Base-by-base conservation (phyloP, 2,888 invertebrate genomes). In the Cheilosia soror region DNA sequence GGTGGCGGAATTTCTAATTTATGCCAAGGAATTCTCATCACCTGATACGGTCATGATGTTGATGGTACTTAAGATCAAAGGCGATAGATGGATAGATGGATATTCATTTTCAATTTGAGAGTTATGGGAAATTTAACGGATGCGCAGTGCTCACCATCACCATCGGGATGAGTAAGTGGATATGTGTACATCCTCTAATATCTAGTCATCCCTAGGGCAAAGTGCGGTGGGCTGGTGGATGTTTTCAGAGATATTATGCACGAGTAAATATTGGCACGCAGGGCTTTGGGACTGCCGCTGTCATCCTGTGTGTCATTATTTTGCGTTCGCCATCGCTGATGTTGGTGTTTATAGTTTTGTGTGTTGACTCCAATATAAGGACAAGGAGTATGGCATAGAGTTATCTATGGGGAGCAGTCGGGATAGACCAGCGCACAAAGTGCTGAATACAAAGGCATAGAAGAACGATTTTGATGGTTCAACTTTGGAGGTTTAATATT, bases 61-160 rank as follows among this genome's bases (percentile, higher is more conserved):
- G 65, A 78, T 44, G 49, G 66, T 66, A 68, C 62, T 73, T 83
- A 78, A 83, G 78, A 83, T 83, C 78, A 83, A 83, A 68, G 62
- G 66, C 53, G 65, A 71, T 60, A 55, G 66, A 71, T 66, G 42
- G 65, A 71, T 60, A 55, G 66, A 71, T 66, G 42, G 66, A 51
- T 82, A 47, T 31, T 68, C 77, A 72, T 72, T 78, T 82, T 72
- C 62, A 57, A 83, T 83, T 78, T 60, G 49, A 73, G 66, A 73
- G 72, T 68, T 73, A 83, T 78, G 78, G 78, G 65, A 71, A 72
- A 65, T 71, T 66, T 51, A 77, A 76, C 81, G 81, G 81, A 82
- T 82, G 76, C 58, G 44, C 63, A 68, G 25, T 33, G 25, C 51
- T 20, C 42, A 27, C 49, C 44, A 20, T 20, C 25, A 25, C 25